phyloP scores from a whole-genome alignment of 2,113 vertebrate genomes.

The Diadophis punctatus region DNA sequence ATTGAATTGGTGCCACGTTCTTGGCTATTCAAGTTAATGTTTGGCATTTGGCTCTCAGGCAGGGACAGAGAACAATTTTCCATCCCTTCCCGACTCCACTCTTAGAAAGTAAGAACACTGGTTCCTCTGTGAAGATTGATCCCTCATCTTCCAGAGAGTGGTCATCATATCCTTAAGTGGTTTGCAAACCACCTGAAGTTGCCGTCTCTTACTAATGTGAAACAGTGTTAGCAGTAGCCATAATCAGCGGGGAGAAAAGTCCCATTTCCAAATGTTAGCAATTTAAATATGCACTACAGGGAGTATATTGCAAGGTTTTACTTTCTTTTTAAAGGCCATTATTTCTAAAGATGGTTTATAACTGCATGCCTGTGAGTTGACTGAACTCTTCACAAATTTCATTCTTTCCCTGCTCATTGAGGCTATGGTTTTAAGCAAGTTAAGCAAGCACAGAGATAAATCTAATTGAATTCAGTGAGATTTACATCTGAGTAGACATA shows the following conservation, averaged over 20 bases:
- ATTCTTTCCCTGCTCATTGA: neutral
- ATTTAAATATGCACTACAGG: neutral
- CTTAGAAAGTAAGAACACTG: neutral
- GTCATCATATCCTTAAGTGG: neutral
- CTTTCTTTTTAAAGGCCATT: neutral
- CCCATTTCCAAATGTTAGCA: neutral
- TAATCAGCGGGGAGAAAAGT: neutral
- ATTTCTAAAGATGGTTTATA: neutral
- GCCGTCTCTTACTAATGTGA: neutral
- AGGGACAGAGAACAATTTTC: too few species aligned
- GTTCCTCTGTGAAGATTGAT: neutral
- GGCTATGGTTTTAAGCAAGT: too few species aligned
- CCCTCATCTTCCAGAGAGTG: neutral
- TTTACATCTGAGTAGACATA: too few species aligned
- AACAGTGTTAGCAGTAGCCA: neutral
- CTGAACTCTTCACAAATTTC: neutral
- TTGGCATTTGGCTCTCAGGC: neutral
- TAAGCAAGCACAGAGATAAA: neutral
- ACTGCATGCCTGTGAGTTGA: neutral
- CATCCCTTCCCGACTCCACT: neutral
- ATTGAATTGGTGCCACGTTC: neutral
- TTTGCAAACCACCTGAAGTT: neutral
- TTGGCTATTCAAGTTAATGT: neutral
- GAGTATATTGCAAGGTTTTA: neutral
- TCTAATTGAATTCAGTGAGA: neutral